Percentiles rank a stretch among this genome's conserved stretches.
Conservation (phyloP, 2,888 invertebrate species). For the Minunthozetes semirufus region DNA sequence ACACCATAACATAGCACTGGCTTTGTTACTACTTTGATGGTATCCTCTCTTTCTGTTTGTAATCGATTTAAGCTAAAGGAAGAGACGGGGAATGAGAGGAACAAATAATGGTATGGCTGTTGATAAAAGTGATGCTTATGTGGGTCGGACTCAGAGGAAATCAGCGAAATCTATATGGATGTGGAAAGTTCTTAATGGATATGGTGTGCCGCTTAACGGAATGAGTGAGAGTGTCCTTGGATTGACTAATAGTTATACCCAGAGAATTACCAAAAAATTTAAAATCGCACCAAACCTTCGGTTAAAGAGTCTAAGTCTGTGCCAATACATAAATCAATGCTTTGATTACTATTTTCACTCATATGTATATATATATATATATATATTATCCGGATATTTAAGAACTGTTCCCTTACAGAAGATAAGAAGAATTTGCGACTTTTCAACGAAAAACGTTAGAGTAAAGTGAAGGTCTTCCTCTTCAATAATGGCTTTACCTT, state of each 20-base stretch:
- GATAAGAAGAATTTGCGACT: constrained; percentile 11
- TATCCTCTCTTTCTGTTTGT: neutral
- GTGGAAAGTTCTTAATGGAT: neutral
- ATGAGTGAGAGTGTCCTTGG: constrained; percentile 8
- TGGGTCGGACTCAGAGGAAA: constrained; percentile 13
- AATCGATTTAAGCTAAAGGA: neutral
- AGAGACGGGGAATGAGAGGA: neutral
- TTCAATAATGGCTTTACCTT: constrained; percentile 1
- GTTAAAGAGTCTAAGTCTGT: neutral
- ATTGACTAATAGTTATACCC: constrained; percentile 9
- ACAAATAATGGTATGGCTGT: constrained; percentile 27
- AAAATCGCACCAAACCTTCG: neutral
- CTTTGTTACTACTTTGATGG: neutral
- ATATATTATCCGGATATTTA: constrained; percentile 16
- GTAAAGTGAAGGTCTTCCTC: constrained; percentile 6
- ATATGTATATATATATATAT: neutral
- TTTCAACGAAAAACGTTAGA: neutral
- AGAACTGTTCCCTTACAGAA: no score
- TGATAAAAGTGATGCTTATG: constrained; percentile 8
- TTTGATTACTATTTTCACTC: neutral
- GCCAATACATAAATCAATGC: constrained; percentile 19
- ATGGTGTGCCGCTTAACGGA: neutral
- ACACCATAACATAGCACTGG: constrained; percentile 2
- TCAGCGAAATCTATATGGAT: constrained; percentile 21
- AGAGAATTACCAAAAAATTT: neutral